phyloP scores from a whole-genome alignment of 2,113 vertebrate genomes.

The Python bivittatus region DNA sequence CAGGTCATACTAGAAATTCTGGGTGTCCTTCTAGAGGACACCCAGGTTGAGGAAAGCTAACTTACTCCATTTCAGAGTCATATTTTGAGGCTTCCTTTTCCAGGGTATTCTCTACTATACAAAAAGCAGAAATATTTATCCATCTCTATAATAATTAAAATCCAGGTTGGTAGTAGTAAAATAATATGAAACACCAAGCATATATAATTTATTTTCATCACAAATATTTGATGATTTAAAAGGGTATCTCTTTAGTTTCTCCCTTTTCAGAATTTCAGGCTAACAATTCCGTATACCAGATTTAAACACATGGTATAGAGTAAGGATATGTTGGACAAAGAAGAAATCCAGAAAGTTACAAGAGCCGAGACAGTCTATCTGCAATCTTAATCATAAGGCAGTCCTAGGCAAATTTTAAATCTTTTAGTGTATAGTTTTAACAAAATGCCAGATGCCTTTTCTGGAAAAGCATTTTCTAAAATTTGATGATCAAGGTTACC shows the following conservation, averaged over 20 bases:
- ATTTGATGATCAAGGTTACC: slow-evolving; percentile 43
- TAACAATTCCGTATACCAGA: not conserved
- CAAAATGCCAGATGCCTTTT: slow-evolving; percentile 62
- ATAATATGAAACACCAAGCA: not conserved
- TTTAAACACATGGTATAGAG: slow-evolving; percentile 9
- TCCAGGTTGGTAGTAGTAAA: not conserved
- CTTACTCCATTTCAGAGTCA: not conserved
- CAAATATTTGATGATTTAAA: not conserved
- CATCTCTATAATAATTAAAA: not conserved
- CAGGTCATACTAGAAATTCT: too few species aligned
- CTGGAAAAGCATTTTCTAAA: slow-evolving; percentile 63
- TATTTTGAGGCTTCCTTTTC: not conserved
- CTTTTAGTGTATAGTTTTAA: slow-evolving; percentile 55
- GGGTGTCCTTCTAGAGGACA: too few species aligned
- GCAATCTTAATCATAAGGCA: slow-evolving; percentile 50
- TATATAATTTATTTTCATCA: not conserved
- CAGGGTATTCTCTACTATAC: not conserved
- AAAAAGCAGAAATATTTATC: not conserved
- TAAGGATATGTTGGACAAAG: slow-evolving; percentile 29
- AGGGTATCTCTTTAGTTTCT: not conserved
- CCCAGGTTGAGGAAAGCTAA: too few species aligned
- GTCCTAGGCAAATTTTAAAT: slow-evolving; percentile 44
- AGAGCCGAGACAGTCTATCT: slow-evolving; percentile 58
- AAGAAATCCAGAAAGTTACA: slow-evolving; percentile 29
- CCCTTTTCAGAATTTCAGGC: not conserved